Evolutionary conservation across 2,888 invertebrate genomes (phyloP), one percentile per base, ranked within the genome.

Genomic region (Acrocyrtus sp.): DNA sequence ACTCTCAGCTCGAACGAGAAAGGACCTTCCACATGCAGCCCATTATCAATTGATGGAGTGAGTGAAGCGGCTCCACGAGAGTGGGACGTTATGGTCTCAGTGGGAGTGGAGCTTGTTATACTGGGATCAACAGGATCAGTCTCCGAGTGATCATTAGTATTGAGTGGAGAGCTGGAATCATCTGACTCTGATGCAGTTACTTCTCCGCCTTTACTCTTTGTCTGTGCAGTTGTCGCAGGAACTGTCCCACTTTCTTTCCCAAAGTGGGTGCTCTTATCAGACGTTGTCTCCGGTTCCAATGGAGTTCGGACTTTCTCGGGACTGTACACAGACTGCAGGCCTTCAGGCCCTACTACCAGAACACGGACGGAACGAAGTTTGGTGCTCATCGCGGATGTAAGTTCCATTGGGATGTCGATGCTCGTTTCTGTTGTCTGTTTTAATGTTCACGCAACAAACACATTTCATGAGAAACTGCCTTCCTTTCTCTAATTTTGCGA

Each of bases 1-100:
- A 90, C 90, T 81, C 88, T 88, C 72, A 91, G 84, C 15, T 86
- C 87, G 90, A 91, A 91, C 78, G 85, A 85, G 90, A 91, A 91
- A 78, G 85, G 85, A 83, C 88, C 77, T 41, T 62, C 72, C 17
- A 48, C 21, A 19, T 26, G 15, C 29, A 6, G 3, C 27, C 29
- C 43, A 45, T 21, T 34, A 21, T 29, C 6, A 8, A 10, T 22
- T n/a, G n/a, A n/a, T 39, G 8, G 39, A 39, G 12, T 39, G 8
- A 39, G 39, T 39, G 8, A 26, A 26, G 26, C 2, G 24, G 53
- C 26, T 17, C 2, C 45, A 24, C 6, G 10, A 24, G 53, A 34
- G 51, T 27, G n/a, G n/a, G n/a, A n/a, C n/a, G n/a, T n/a, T n/a
- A n/a, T n/a, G n/a, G n/a, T n/a, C n/a, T n/a, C n/a, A n/a, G 21